A percentile compares a stretch with the other conserved stretches of the same genome.
Conservation (phyloP, 2,113 vertebrate genomes). For the Indicator maculatus region DNA sequence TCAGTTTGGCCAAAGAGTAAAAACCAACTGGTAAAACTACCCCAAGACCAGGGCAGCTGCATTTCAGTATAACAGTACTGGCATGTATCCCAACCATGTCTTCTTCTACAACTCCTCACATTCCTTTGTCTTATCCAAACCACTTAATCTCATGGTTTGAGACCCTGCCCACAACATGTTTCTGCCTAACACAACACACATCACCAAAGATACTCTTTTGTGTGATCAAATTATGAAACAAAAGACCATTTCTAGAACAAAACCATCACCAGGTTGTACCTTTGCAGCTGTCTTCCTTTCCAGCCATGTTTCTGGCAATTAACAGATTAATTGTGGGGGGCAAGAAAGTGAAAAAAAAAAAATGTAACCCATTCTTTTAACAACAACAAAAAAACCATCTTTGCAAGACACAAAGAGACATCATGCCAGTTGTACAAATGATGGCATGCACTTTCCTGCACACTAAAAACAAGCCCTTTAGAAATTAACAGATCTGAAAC, state of each 20-base stretch:
- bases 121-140: not conserved
- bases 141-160: rapidly evolving
- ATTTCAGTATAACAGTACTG: not conserved
- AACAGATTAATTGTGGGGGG: not conserved
- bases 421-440: not conserved
- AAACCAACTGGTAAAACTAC: not conserved
- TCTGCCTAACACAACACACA: rapidly evolving
- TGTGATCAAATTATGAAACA: not conserved
- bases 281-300: not conserved
- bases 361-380: not conserved
- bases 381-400: not conserved
- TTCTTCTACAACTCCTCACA: not conserved
- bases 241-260: not conserved
- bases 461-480: not conserved
- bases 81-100: rapidly evolving
- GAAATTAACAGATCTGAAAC: not conserved
- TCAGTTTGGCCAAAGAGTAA: not conserved
- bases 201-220: not conserved
- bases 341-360: not conserved
- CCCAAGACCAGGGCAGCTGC: not conserved
- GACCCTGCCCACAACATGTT: not conserved
- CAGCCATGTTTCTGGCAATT: not conserved
- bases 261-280: not conserved
- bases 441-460: not conserved
- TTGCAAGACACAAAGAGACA: not conserved